Evolutionary conservation across 64 coral and sea anemone genomes (phyloP).

Genomic region (Stichodactyla mertensii): DNA sequence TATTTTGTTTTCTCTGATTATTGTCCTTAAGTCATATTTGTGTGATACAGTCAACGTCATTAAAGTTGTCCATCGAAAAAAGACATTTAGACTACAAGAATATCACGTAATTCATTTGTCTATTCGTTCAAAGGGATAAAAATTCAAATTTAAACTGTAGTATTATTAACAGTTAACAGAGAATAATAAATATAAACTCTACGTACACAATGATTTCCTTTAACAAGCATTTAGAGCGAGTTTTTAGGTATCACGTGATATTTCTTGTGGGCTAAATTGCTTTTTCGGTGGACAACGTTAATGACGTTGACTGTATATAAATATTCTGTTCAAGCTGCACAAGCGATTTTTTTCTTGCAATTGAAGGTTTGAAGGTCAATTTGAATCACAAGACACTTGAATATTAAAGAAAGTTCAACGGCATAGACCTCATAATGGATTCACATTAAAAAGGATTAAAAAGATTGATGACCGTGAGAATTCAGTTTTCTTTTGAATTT

Average conservation of each 20-base stretch:
- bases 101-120: too few species aligned
- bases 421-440: not conserved
- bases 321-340: not conserved
- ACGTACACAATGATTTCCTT: too few species aligned
- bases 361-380: not conserved
- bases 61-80: too few species aligned
- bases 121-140: too few species aligned
- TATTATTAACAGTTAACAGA: too few species aligned
- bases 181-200: too few species aligned
- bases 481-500: not conserved
- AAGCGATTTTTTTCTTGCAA: not conserved
- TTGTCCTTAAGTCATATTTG: not conserved
- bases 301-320: not conserved
- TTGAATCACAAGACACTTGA: not conserved
- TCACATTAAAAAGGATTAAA: constrained; percentile 2
- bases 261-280: too few species aligned
- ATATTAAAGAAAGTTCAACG: not conserved
- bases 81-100: too few species aligned
- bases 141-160: too few species aligned
- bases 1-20: not conserved
- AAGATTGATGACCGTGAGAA: not conserved
- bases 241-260: too few species aligned
- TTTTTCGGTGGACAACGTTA: too few species aligned
- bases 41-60: not conserved
- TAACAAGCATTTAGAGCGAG: too few species aligned